A percentile compares a stretch with the other conserved stretches of the same genome.
Conservation (phyloP, 2,888 invertebrate species). For the Listrodromus nycthemerus region DNA sequence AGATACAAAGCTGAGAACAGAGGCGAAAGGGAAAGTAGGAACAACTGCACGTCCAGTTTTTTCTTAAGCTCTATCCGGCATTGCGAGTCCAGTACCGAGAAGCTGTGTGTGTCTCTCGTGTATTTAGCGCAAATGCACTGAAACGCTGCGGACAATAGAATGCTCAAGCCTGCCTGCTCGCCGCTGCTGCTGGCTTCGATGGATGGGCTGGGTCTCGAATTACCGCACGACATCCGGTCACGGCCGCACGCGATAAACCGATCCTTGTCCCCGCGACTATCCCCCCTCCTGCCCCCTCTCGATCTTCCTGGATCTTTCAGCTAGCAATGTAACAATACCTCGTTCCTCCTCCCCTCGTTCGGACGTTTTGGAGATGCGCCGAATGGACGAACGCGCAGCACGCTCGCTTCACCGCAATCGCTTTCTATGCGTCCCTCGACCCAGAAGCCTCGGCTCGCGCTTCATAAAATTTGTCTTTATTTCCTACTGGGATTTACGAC, state of each 20-base stretch:
- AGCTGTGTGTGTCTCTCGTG: neutral
- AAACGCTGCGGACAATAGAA: constrained; percentile 36
- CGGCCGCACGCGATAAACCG: constrained; percentile 57
- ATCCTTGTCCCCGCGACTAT: neutral
- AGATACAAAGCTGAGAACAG: neutral
- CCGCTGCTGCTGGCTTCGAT: constrained; percentile 9
- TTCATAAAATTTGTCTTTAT: constrained; percentile 37
- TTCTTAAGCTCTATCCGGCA: neutral
- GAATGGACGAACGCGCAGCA: neutral
- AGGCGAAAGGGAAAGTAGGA: neutral
- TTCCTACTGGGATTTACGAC: constrained; percentile 30
- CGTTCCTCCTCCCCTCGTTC: neutral
- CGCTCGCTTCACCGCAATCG: neutral
- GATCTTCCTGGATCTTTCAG: constrained; percentile 12
- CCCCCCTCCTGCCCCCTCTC: neutral
- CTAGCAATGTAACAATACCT: neutral
- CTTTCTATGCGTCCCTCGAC: neutral
- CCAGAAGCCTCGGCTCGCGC: constrained; percentile 16
- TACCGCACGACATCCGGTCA: constrained; percentile 64
- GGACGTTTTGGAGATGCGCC: neutral
- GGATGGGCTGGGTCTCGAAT: constrained; percentile 55
- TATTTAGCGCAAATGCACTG: constrained; percentile 18
- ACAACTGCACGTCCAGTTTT: neutral
- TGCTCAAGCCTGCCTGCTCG: constrained; percentile 7
- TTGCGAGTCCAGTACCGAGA: neutral